Base-by-base conservation (phyloP, 2,888 invertebrate genomes). In the Euproctis similis region DNA sequence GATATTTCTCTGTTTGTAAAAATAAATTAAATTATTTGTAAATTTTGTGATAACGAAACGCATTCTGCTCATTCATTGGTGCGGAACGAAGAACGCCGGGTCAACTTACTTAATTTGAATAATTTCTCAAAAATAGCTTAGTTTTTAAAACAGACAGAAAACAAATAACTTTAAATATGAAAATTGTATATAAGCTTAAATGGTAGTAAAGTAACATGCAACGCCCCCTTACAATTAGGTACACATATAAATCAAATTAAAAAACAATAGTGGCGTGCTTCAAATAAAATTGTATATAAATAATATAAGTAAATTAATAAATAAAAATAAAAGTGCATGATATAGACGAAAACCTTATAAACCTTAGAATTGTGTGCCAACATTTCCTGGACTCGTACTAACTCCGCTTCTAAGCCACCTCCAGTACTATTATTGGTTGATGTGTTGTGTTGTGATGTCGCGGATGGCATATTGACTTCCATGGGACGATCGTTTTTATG, bases 311-410 rank as follows among this genome's bases (percentile, higher is more conserved):
- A 34, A 28, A 30, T 19, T 32, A 30, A 36, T 53, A 51, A 53
- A 53, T 55, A 51, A 57, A 65, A 67, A 63, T 59, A 67, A 65
- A 75, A 73, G 81, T 82, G 81, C 82, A 76, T 65, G 60, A 71
- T 85, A 86, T 86, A 87, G 85, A 86, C 84, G 73, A 86, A 87
- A 87, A 88, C 87, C 87, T 87, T 85, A 80, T 81, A 85, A 88
- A 94, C 94, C 91, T 95, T 95, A 56, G 95, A 95, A 86, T 95
- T 94, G 81, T 94, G 92, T 42, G 95, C 95, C 59, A 96, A 78
- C 80, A 95, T 89, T 39, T 92, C 90, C 70, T 95, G 91, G 31
- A 96, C 94, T 35, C 93, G 87, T 42, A 92, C 91, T 40, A 96
- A 72, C 69, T 96, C 96, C 34, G 90, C 91, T 47, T 92, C 91